Evolutionary conservation across 37 sponge, comb jelly and placozoan genomes (phyloP).

Genomic region (Aplysina aerophoba): DNA sequence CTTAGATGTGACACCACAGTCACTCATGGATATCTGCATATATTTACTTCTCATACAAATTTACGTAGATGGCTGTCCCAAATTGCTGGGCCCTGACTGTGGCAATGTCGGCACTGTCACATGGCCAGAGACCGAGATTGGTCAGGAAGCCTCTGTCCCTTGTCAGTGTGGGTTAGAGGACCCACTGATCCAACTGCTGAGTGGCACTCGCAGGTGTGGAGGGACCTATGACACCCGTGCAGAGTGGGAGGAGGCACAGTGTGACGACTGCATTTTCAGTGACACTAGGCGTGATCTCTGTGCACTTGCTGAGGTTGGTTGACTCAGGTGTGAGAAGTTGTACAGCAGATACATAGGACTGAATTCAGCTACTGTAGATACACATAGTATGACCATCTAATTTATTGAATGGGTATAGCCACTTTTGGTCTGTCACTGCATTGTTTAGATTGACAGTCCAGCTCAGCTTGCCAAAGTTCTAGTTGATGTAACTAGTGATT

Average conservation of each 20-base stretch:
- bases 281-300: slow-evolving; percentile 18
- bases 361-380: too few relatives aligned
- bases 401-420: too few relatives aligned
- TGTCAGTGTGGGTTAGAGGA: slow-evolving; percentile 43
- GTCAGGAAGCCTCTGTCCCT: not conserved
- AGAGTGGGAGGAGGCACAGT: slow-evolving; percentile 34
- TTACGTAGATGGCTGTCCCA: too few relatives aligned
- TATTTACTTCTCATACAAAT: too few relatives aligned
- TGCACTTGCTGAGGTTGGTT: slow-evolving; percentile 30
- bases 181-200: not conserved
- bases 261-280: slow-evolving; percentile 32
- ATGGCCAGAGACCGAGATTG: slow-evolving; percentile 45
- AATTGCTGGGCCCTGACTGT: too few relatives aligned
- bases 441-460: slow-evolving; percentile 40
- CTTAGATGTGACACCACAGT: too few relatives aligned
- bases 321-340: too few relatives aligned
- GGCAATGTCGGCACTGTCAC: too few relatives aligned
- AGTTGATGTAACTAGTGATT: slow-evolving; percentile 8
- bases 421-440: too few relatives aligned
- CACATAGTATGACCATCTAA: too few relatives aligned
- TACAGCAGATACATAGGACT: too few relatives aligned
- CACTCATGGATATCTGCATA: too few relatives aligned
- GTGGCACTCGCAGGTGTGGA: slow-evolving; percentile 41
- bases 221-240: slow-evolving; percentile 42
- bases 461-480: slow-evolving; percentile 55